Evolutionary conservation across 2,797 vertebrate species (phyloP).

Genomic region (Threskiornis aethiopicus): DNA sequence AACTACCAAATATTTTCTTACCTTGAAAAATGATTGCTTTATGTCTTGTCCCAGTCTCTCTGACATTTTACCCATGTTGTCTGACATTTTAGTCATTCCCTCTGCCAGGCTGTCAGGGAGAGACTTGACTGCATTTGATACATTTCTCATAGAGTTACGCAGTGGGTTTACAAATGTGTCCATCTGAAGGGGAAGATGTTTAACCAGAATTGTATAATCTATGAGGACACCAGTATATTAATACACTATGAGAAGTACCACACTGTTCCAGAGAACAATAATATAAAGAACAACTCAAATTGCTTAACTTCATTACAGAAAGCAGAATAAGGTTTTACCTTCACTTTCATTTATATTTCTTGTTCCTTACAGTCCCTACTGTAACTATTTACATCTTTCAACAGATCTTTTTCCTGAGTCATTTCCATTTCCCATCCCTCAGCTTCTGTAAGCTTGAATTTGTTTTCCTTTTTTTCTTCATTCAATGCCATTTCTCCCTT

Average conservation of each 20-base stretch:
- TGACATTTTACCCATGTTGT: slow-evolving; percentile 99
- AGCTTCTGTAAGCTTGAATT: background rate
- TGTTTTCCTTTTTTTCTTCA: slow-evolving; percentile 1
- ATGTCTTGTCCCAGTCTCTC: slow-evolving; percentile 96
- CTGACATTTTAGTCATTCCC: slow-evolving; percentile 97
- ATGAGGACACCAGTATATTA: slow-evolving; percentile 54
- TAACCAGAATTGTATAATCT: slow-evolving; percentile 64
- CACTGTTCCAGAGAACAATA: background rate
- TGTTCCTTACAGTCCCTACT: background rate
- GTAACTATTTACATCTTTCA: background rate
- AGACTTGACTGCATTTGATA: slow-evolving; percentile 96
- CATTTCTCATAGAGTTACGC: slow-evolving; percentile 97
- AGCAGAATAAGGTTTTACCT: background rate
- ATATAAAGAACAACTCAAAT: background rate
- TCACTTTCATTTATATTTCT: background rate
- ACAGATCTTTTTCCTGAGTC: background rate
- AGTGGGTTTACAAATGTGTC: slow-evolving; percentile 98
- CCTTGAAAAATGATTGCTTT: slow-evolving; percentile 97
- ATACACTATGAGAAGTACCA: slow-evolving; percentile 30
- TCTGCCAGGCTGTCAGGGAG: slow-evolving; percentile 97
- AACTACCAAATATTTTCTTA: slow-evolving; percentile 68
- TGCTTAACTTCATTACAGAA: background rate
- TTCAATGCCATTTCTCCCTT: background rate
- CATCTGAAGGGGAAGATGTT: slow-evolving; percentile 85
- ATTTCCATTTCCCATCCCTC: background rate